Percentiles rank a stretch among this genome's conserved stretches.
Evolutionary conservation across 2,797 vertebrate species (phyloP).

Genomic region (Echeneis naucrates): DNA sequence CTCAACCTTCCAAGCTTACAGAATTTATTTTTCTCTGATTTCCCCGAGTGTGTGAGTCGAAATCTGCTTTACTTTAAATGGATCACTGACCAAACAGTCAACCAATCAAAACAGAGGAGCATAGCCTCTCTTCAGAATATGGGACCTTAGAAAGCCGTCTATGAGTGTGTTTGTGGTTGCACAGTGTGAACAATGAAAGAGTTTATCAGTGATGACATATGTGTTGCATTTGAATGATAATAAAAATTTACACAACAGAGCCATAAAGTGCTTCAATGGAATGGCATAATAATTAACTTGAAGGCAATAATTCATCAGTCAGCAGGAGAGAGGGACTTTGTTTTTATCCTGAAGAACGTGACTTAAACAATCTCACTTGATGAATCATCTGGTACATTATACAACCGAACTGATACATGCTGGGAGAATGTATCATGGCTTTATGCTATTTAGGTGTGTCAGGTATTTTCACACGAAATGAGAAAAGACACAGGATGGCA

Average conservation of each 20-base stretch:
- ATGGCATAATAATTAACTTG: background rate
- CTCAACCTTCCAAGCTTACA: too few relatives aligned
- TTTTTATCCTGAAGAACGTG: conserved; percentile 1
- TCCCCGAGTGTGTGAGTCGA: too few relatives aligned
- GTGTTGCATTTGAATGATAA: background rate
- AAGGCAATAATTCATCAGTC: background rate
- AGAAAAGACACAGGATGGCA: background rate
- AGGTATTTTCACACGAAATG: background rate
- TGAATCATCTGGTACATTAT: conserved; percentile 6
- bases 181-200: background rate
- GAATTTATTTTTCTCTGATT: too few relatives aligned
- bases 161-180: background rate
- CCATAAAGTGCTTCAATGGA: background rate
- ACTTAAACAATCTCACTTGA: conserved; percentile 8
- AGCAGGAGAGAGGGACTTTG: background rate
- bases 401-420: conserved; percentile 2
- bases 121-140: too few relatives aligned
- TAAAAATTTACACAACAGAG: background rate
- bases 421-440: background rate
- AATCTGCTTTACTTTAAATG: too few relatives aligned
- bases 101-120: too few relatives aligned
- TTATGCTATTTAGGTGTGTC: conserved; percentile 25
- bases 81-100: too few relatives aligned
- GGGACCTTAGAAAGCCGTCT: background rate
- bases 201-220: background rate